phyloP scores from a whole-genome alignment of 1,140 invertebrate genomes.

The Sitophilus oryzae region DNA sequence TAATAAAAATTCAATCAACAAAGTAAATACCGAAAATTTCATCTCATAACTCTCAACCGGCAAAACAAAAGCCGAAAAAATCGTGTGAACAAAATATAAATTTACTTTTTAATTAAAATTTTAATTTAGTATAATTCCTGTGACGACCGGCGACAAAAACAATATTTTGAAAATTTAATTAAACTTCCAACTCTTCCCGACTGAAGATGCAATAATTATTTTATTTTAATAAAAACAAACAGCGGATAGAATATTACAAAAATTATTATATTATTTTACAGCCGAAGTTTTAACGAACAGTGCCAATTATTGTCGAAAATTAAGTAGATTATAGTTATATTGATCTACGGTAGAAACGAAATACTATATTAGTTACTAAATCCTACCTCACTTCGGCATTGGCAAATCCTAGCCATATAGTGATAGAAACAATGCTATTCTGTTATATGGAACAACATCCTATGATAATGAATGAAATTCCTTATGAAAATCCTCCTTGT shows the following conservation, averaged over 20 bases:
- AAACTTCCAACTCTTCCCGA: neutral
- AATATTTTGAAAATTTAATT: constrained; percentile 10
- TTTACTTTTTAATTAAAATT: constrained; percentile 11
- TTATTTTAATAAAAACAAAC: constrained; percentile 7
- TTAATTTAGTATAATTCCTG: constrained; percentile 8
- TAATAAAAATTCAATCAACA: neutral
- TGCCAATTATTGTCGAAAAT: no score
- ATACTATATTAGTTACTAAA: no score
- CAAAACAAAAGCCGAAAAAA: neutral
- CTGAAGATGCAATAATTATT: constrained; percentile 6
- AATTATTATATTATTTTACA: neutral
- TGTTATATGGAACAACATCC: no score
- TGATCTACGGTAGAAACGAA: no score
- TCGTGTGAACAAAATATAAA: constrained; percentile 3
- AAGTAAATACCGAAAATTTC: neutral
- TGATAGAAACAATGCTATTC: no score
- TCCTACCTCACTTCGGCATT: no score
- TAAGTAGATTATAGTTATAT: no score
- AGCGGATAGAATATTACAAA: neutral
- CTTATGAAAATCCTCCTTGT: no score
- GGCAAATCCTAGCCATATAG: no score
- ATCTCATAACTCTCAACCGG: neutral
- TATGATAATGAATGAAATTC: no score
- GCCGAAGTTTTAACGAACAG: no score
- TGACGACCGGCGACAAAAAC: constrained; percentile 3